phyloP scores from a whole-genome alignment of 2,888 invertebrate species.

The Hypena proboscidalis region DNA sequence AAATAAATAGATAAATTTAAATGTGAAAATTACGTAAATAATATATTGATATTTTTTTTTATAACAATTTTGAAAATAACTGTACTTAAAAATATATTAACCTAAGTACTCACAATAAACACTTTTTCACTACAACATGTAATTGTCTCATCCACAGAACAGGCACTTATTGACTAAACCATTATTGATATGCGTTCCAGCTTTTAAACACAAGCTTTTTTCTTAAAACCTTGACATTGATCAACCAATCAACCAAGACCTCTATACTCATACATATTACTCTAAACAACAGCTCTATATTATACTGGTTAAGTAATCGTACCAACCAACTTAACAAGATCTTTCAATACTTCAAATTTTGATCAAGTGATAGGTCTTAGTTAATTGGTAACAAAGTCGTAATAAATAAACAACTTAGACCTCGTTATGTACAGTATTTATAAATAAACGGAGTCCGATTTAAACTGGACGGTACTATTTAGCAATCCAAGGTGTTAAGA shows the following conservation, averaged over 20 bases:
- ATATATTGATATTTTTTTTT: too few relatives aligned
- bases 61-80: background rate
- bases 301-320: slow-evolving; percentile 15
- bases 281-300: slow-evolving; percentile 13
- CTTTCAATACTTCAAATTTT: too few relatives aligned
- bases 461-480: slow-evolving; percentile 13
- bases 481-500: slow-evolving; percentile 13
- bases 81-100: background rate
- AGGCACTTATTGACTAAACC: slow-evolving; percentile 54
- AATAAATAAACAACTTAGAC: slow-evolving; percentile 17
- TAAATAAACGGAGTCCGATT: slow-evolving; percentile 10
- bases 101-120: slow-evolving; percentile 8
- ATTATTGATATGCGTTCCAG: slow-evolving; percentile 44
- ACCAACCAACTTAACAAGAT: slow-evolving; percentile 13
- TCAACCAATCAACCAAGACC: slow-evolving; percentile 29
- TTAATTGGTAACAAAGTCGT: slow-evolving; percentile 14
- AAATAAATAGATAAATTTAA: too few relatives aligned
- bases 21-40: too few relatives aligned
- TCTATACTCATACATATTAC: slow-evolving; percentile 18
- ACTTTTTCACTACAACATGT: slow-evolving; percentile 24
- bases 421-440: slow-evolving; percentile 15
- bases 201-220: slow-evolving; percentile 57
- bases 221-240: slow-evolving; percentile 58
- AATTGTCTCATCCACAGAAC: slow-evolving; percentile 46
- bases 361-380: slow-evolving; percentile 17